A percentile compares a stretch with the other conserved stretches of the same genome.
Evolutionary conservation across 2,113 vertebrate species (phyloP).

Genomic region (Dromas ardeola): DNA sequence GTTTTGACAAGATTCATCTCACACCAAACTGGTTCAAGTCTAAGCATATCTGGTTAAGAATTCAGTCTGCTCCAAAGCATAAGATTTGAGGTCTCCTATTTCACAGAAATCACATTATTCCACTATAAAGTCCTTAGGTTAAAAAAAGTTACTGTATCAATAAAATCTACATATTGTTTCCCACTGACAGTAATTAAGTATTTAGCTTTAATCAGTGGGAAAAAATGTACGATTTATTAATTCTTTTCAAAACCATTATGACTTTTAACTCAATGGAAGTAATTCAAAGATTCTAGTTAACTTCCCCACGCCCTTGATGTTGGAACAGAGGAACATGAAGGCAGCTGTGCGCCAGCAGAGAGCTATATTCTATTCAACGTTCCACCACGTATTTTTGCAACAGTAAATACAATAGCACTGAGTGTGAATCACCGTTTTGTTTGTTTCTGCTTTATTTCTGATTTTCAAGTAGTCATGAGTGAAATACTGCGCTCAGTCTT

Average conservation of each 20-base stretch:
- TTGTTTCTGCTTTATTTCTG: background rate
- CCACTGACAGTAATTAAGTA: slow-evolving; percentile 67
- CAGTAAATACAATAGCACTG: background rate
- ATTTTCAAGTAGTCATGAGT: background rate
- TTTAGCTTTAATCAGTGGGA: background rate
- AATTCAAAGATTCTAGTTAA: slow-evolving; percentile 15
- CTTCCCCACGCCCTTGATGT: background rate
- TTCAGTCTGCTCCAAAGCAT: background rate
- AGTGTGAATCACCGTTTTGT: background rate
- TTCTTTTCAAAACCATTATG: background rate
- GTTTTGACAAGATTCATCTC: background rate
- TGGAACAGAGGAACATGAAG: background rate
- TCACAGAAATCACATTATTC: background rate
- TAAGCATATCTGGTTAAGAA: background rate
- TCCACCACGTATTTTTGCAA: background rate
- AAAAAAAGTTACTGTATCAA: slow-evolving; percentile 48
- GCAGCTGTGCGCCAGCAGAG: background rate
- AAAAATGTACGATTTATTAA: background rate
- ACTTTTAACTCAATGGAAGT: background rate
- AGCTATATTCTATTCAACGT: background rate
- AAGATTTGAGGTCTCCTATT: background rate
- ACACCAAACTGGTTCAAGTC: background rate
- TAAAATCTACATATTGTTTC: slow-evolving; percentile 62
- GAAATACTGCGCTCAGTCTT: background rate
- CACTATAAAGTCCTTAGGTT: background rate